A percentile compares a stretch with the other conserved stretches of the same genome.
Evolutionary conservation across 2,888 invertebrate species (phyloP).

Genomic region (Prosopocoilus inquinatus): DNA sequence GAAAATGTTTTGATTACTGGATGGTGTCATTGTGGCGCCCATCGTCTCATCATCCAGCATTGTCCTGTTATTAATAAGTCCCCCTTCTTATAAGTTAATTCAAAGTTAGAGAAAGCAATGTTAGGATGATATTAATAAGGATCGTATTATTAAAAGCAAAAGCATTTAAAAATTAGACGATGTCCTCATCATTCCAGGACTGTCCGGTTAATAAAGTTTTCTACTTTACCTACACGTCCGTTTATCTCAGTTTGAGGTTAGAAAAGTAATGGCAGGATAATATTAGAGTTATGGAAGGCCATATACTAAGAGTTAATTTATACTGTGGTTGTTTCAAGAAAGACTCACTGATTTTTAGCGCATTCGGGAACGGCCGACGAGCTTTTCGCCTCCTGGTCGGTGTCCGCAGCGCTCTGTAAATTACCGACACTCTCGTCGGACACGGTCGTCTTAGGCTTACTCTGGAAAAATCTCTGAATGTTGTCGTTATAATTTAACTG

Average conservation of each 20-base stretch:
- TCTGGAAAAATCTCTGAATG: slow-evolving; percentile 61
- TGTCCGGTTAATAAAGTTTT: too few relatives aligned
- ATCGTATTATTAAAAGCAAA: too few relatives aligned
- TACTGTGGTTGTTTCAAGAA: not conserved
- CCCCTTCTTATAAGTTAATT: too few relatives aligned
- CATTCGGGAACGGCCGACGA: slow-evolving; percentile 34
- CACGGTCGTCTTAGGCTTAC: slow-evolving; percentile 62
- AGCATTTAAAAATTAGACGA: too few relatives aligned
- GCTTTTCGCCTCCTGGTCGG: slow-evolving; percentile 47
- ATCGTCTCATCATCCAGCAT: too few relatives aligned
- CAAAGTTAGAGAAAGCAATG: too few relatives aligned
- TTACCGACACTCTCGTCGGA: slow-evolving; percentile 53
- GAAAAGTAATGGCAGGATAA: not conserved
- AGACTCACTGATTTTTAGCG: slow-evolving; percentile 40
- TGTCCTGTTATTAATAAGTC: too few relatives aligned
- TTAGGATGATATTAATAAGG: too few relatives aligned
- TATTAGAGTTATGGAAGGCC: not conserved
- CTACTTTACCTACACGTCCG: too few relatives aligned
- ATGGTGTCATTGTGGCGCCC: too few relatives aligned
- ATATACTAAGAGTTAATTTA: not conserved
- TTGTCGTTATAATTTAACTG: slow-evolving; percentile 85
- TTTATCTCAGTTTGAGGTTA: not conserved
- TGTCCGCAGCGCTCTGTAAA: slow-evolving; percentile 46
- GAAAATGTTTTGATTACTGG: not conserved
- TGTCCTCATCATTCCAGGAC: too few relatives aligned